Evolutionary conservation across 1,140 invertebrate species (phyloP).

Genomic region (Drosophila ficusphila): DNA sequence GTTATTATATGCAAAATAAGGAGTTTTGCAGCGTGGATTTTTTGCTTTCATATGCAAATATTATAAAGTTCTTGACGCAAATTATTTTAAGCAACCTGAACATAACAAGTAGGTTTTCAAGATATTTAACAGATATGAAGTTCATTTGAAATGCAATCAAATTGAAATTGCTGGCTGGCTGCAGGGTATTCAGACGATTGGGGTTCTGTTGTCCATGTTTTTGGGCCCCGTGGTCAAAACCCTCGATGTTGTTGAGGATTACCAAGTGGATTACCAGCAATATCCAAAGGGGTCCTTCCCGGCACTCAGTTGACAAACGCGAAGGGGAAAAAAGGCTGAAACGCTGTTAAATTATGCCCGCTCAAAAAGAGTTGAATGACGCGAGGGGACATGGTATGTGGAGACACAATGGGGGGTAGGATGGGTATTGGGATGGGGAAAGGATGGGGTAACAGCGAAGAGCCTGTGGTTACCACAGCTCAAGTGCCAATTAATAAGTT

Average conservation of each 20-base stretch:
- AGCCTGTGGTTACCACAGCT: conserved; percentile 63
- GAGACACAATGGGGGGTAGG: background rate
- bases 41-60: background rate
- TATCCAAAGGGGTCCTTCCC: conserved; percentile 54
- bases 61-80: background rate
- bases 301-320: conserved; percentile 54
- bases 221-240: conserved; percentile 31
- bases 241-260: conserved; percentile 52
- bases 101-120: no score
- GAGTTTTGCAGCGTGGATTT: background rate
- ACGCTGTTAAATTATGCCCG: conserved; percentile 76
- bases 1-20: conserved; percentile 16
- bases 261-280: conserved; percentile 73
- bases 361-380: conserved; percentile 71
- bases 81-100: background rate
- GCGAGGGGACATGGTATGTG: conserved; percentile 12
- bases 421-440: no score
- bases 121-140: no score
- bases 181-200: conserved; percentile 40
- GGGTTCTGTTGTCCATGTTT: conserved; percentile 21
- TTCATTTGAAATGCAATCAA: no score
- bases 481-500: conserved; percentile 82
- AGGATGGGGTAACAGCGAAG: conserved; percentile 1
- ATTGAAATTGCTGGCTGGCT: conserved; percentile 7
- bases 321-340: conserved; percentile 28